A percentile compares a stretch with the other conserved stretches of the same genome.
phyloP scores from a whole-genome alignment of 2,797 vertebrate genomes.

The Mareca strepera region DNA sequence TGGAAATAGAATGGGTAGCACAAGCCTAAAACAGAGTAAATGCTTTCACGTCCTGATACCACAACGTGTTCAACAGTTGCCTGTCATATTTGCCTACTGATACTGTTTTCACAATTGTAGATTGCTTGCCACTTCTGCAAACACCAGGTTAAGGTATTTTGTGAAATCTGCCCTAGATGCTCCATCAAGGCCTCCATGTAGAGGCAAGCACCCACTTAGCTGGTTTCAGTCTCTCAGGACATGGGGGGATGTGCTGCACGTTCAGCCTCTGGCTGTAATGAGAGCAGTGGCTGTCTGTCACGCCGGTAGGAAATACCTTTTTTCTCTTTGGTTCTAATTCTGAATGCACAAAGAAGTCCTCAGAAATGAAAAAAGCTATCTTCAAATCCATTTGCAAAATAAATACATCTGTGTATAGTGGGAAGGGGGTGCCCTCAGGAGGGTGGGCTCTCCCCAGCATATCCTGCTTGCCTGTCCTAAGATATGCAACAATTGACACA shows the following conservation, averaged over 20 bases:
- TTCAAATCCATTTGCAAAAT: background rate
- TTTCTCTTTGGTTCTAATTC: background rate
- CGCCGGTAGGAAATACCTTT: background rate
- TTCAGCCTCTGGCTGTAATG: background rate
- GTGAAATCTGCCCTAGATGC: background rate
- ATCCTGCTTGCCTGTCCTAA: background rate
- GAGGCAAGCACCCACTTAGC: background rate
- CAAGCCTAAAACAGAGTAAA: background rate
- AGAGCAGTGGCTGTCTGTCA: background rate
- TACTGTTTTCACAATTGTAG: background rate
- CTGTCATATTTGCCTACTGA: background rate
- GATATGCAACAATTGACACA: background rate
- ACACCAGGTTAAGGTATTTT: background rate
- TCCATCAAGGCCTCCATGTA: background rate
- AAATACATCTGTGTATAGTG: background rate
- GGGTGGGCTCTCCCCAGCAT: background rate
- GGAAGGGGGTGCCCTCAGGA: background rate
- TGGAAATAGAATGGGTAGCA: background rate
- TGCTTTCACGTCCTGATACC: background rate
- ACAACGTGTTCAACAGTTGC: background rate
- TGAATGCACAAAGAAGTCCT: background rate
- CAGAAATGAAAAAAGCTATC: rapidly evolving
- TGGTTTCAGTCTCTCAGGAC: background rate
- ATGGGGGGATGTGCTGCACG: background rate
- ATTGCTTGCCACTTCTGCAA: background rate